phyloP scores from a whole-genome alignment of 2,797 vertebrate species.

The Falco peregrinus region DNA sequence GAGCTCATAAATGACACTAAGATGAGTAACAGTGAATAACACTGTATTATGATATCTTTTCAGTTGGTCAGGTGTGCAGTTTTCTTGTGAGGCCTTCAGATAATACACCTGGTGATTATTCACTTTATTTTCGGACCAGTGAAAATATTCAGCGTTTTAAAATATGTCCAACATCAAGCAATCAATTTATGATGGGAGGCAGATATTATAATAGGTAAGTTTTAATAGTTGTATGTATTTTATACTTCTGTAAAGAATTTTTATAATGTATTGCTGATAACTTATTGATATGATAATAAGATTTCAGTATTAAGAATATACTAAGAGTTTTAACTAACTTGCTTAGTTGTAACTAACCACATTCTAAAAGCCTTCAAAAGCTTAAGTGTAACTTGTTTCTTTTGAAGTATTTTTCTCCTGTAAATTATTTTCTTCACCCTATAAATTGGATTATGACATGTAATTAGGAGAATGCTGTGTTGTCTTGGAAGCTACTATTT shows the following conservation, averaged over 20 bases:
- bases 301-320: not conserved
- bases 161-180: slow-evolving; percentile 96
- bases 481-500: slow-evolving; percentile 3
- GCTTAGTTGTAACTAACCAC: not conserved
- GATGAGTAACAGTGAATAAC: not conserved
- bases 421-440: not conserved
- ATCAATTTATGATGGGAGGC: slow-evolving; percentile 99
- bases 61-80: slow-evolving; percentile 94
- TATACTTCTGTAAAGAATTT: not conserved
- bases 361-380: slow-evolving; percentile 15
- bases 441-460: not conserved
- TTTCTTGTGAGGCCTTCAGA: slow-evolving; percentile 98
- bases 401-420: slow-evolving; percentile 5
- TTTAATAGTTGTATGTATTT: not conserved
- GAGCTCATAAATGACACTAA: not conserved
- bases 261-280: not conserved
- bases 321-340: slow-evolving; percentile 6
- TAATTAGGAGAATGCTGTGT: slow-evolving; percentile 16
- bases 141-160: slow-evolving; percentile 99
- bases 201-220: slow-evolving; percentile 96
- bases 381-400: not conserved
- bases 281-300: not conserved
- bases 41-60: slow-evolving; percentile 32
- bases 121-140: slow-evolving; percentile 97
- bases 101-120: slow-evolving; percentile 98